These are phyloP conservation scores for Babyrousa celebensis DNA, from an alignment of 2,797 vertebrate species.

Conservation along the genomic window DNA sequence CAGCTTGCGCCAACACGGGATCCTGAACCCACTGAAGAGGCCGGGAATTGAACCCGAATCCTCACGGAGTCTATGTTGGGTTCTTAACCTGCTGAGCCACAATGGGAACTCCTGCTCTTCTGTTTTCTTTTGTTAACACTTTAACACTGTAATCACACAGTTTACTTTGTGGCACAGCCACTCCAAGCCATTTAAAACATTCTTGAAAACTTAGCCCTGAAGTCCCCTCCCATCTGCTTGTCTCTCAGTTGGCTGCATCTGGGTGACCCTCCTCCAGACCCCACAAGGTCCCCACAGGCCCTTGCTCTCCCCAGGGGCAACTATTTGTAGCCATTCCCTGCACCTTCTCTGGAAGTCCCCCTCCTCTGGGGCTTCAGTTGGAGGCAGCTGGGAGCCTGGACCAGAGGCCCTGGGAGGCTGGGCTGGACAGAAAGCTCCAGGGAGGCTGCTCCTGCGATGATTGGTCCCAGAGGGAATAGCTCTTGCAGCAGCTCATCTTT, in stretches of 20 bases:
- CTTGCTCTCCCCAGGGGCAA: background rate
- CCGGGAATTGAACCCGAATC: too few relatives aligned
- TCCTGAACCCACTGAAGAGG: too few relatives aligned
- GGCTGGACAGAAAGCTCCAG: background rate
- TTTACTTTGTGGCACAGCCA: background rate
- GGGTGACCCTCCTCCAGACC: background rate
- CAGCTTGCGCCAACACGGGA: too few relatives aligned
- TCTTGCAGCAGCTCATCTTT: slow-evolving; percentile 68
- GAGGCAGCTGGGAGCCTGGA: background rate
- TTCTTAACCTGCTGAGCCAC: too few relatives aligned
- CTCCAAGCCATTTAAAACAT: background rate
- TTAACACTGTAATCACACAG: background rate
- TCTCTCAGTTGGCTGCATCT: background rate
- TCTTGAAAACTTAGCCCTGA: background rate
- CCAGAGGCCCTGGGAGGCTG: background rate
- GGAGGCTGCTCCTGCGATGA: background rate
- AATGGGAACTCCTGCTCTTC: background rate
- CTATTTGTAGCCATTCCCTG: background rate
- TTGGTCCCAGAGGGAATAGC: slow-evolving; percentile 63
- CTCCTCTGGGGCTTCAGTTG: background rate
- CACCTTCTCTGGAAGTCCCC: background rate
- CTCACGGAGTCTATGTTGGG: too few relatives aligned
- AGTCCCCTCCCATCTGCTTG: background rate
- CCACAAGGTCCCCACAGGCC: background rate
- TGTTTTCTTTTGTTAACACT: slow-evolving; percentile 9